Base-by-base conservation (phyloP, 2,888 invertebrate genomes). In the Leuctra nigra region DNA sequence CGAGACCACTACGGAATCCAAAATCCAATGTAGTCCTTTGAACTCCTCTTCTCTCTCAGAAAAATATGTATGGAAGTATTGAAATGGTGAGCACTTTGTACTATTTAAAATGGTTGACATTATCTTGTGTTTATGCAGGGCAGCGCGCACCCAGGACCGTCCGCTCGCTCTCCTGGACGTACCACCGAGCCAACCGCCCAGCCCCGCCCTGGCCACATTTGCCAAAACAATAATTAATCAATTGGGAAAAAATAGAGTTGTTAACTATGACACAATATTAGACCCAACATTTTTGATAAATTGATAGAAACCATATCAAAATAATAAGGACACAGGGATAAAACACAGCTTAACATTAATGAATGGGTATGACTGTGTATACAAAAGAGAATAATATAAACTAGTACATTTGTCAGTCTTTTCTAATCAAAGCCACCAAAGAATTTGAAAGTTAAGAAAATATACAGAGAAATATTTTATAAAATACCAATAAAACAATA, bases 401-500 rank as follows among this genome's bases (percentile, higher is more conserved):
- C 11, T 29, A 29, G 29, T 29, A 11, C 6, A 11, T 7, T 29
- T 29, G 29, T 6, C 29, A 22, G 23, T 23, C 44, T 44, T 44
- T 44, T 44, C n/a, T 44, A 44, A 22, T 44, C 22, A 44, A 44
- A 44, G 23, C 44, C n/a, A n/a, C n/a, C n/a, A n/a, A n/a, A n/a
- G n/a, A n/a, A n/a, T n/a, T n/a, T 20, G 44, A 44, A 44, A 44
- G 23, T n/a, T 23, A 20, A 44, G 44, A 44, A 22, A 20, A 20
- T 44, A 44, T 16, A 23, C 18, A 44, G 44, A 44, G 44, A 18
- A 48, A 48, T 48, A 48, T 48, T 48, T 48, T 48, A 48, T 48
- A n/a, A 48, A 48, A 48, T 23, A n/a, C n/a, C n/a, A n/a, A n/a
- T n/a, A n/a, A n/a, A n/a, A n/a, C n/a, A n/a, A n/a, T n/a, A n/a